A percentile compares a stretch with the other conserved stretches of the same genome.
These are phyloP conservation scores for Aythya baeri DNA, from an alignment of 2,113 vertebrate genomes.

Conservation along the genomic window DNA sequence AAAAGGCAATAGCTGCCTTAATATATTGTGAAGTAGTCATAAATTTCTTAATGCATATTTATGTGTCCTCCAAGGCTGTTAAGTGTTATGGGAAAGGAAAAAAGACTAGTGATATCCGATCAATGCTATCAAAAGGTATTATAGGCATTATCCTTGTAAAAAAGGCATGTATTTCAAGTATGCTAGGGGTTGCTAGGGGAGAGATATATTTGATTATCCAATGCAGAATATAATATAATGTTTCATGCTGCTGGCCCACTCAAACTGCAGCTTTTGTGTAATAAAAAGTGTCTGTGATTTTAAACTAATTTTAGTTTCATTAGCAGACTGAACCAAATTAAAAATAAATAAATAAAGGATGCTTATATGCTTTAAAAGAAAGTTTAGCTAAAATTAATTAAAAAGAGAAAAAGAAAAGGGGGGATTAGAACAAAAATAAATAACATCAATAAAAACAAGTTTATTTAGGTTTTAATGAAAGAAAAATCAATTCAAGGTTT, in stretches of 20 bases:
- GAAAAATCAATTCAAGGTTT: background rate
- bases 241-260: background rate
- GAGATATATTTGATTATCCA: background rate
- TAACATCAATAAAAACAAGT: background rate
- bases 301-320: background rate
- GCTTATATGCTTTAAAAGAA: background rate
- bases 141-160: background rate
- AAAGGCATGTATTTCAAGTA: background rate
- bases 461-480: background rate
- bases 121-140: background rate
- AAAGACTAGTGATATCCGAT: background rate
- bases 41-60: constrained; percentile 1
- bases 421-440: background rate
- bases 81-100: background rate
- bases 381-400: background rate
- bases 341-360: background rate
- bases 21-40: background rate
- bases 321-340: background rate
- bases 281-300: background rate
- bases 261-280: background rate
- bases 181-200: background rate
- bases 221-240: background rate
- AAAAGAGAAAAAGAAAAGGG: background rate
- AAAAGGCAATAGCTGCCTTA: background rate
- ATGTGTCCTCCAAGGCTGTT: background rate